Evolutionary conservation across 37 sponge, comb jelly and placozoan genomes (phyloP).

Genomic region (Crambe crambe): DNA sequence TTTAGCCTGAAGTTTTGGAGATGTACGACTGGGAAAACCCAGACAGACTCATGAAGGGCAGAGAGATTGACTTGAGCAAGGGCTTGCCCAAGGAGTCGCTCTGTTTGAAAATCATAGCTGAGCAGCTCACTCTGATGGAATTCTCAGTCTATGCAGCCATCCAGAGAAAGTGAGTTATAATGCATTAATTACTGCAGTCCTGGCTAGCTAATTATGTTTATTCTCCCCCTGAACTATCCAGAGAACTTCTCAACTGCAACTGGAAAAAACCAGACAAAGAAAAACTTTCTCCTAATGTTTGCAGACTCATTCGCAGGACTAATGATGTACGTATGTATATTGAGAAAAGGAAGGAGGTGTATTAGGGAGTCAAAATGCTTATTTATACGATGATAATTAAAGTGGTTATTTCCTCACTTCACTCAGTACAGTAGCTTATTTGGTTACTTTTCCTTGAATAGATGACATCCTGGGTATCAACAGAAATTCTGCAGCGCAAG

Average conservation of each 20-base stretch:
- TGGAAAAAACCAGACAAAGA: constrained; percentile 75
- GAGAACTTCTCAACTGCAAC: constrained; percentile 66
- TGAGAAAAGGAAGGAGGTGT: no score
- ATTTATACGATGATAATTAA: no score
- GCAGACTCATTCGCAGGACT: constrained; percentile 61
- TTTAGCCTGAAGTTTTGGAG: constrained; percentile 18
- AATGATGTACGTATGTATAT: constrained; percentile 54
- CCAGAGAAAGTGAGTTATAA: constrained; percentile 39
- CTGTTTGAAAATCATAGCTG: constrained; percentile 28
- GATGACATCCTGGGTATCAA: constrained; percentile 78
- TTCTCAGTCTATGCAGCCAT: constrained; percentile 66
- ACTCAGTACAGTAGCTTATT: no score
- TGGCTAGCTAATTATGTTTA: not conserved
- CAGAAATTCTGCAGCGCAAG: constrained; percentile 63
- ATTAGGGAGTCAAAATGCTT: no score
- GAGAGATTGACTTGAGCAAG: constrained; percentile 48
- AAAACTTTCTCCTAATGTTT: constrained; percentile 61
- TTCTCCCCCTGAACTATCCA: not conserved
- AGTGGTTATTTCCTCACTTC: no score
- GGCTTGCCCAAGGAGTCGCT: constrained; percentile 17
- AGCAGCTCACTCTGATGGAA: constrained; percentile 81
- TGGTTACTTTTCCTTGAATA: constrained; percentile 24
- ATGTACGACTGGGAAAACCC: constrained; percentile 47
- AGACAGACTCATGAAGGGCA: constrained; percentile 37
- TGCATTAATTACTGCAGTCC: not conserved